A percentile compares a stretch with the other conserved stretches of the same genome.
These are phyloP conservation scores for Listrodromus nycthemerus DNA, from an alignment of 2,888 invertebrate genomes.

Conservation along the genomic window DNA sequence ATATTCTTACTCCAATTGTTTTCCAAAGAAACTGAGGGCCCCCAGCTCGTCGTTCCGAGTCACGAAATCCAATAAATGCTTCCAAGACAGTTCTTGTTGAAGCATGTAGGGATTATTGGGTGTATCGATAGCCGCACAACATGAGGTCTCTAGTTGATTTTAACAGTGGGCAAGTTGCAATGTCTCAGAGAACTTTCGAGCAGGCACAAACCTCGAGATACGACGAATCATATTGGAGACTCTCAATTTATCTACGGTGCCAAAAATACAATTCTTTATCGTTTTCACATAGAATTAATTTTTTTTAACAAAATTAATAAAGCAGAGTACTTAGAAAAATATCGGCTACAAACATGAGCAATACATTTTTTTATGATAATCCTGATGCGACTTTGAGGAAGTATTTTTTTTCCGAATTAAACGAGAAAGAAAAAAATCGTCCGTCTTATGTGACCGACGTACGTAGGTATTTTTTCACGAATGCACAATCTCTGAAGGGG, in stretches of 20 bases:
- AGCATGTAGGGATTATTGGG: slow-evolving; percentile 1
- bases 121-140: slow-evolving; percentile 1
- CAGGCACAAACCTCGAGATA: neutral
- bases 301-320: neutral
- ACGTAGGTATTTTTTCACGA: neutral
- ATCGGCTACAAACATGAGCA: too few species aligned
- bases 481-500: neutral
- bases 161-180: neutral
- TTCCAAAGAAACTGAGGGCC: neutral
- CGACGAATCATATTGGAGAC: slow-evolving; percentile 1
- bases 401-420: too few species aligned
- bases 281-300: neutral
- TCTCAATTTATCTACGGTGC: neutral
- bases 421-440: neutral
- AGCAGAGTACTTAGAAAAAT: too few species aligned
- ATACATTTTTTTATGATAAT: neutral
- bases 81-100: neutral
- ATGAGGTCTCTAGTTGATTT: slow-evolving; percentile 2
- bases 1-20: slow-evolving; percentile 7
- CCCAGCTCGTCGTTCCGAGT: neutral
- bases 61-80: slow-evolving; percentile 25
- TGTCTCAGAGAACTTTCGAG: neutral
- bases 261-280: neutral
- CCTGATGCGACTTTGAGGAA: neutral
- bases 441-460: neutral